phyloP scores from a whole-genome alignment of 2,888 invertebrate genomes.

The Itoplectis maculator region DNA sequence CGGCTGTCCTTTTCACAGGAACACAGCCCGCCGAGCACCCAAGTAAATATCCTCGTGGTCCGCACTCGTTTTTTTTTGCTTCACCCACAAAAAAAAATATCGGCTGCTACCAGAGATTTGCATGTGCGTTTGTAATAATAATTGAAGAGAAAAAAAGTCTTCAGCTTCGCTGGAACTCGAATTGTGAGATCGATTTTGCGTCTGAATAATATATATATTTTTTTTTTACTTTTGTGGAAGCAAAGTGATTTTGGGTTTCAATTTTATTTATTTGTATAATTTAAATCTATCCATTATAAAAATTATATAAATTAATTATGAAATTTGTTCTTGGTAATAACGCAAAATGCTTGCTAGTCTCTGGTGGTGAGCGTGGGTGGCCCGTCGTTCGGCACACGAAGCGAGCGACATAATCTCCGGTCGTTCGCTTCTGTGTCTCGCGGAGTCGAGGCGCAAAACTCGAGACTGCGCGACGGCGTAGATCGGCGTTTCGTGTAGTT shows the following conservation, averaged over 20 bases:
- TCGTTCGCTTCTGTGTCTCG: constrained; percentile 20
- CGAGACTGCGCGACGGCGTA: constrained; percentile 38
- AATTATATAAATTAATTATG: too few relatives aligned
- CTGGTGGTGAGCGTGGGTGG: not conserved
- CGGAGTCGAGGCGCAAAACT: constrained; percentile 12
- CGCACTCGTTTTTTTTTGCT: constrained; percentile 61
- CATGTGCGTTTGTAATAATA: not conserved
- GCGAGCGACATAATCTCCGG: constrained; percentile 6
- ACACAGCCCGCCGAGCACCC: constrained; percentile 82
- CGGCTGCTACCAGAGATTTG: constrained; percentile 39
- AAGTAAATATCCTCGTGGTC: constrained; percentile 83
- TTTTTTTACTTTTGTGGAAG: not conserved
- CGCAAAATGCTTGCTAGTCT: not conserved
- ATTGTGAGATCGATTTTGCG: not conserved
- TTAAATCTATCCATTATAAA: too few relatives aligned
- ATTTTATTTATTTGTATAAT: too few relatives aligned
- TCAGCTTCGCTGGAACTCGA: not conserved
- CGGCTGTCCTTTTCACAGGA: constrained; percentile 84
- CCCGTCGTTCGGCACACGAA: constrained; percentile 9
- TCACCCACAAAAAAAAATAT: constrained; percentile 46
- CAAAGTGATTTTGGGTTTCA: not conserved
- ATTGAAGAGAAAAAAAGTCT: not conserved
- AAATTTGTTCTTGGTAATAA: too few relatives aligned
- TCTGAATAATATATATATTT: too few relatives aligned
- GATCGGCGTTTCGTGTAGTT: constrained; percentile 43